Percentiles rank a stretch among this genome's conserved stretches.
phyloP scores from a whole-genome alignment of 1,140 invertebrate species.

The Cherax destructor region DNA sequence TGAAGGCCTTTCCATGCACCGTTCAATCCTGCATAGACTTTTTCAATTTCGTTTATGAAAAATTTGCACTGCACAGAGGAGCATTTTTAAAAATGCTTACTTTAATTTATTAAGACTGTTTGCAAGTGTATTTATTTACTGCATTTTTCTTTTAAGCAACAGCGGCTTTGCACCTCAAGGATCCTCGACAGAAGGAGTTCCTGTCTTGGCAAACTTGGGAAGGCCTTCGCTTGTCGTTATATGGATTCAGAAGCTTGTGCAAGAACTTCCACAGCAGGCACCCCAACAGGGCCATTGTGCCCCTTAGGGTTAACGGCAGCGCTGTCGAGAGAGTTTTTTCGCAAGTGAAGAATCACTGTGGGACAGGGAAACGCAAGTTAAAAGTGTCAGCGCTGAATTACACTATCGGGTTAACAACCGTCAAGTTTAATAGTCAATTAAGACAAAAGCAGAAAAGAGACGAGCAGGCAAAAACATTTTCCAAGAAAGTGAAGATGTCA shows the following conservation, averaged over 20 bases:
- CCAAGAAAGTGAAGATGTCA: neutral
- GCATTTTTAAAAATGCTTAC: no score
- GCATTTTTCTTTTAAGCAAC: neutral
- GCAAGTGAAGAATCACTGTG: neutral
- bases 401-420: neutral
- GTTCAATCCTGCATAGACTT: no score
- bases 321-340: neutral
- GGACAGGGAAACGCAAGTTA: neutral
- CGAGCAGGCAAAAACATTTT: neutral
- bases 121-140: no score
- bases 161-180: neutral
- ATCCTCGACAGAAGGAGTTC: neutral
- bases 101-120: no score
- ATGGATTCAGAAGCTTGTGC: slow-evolving; percentile 9
- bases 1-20: no score
- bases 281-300: neutral
- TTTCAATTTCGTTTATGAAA: no score
- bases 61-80: no score
- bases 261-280: neutral
- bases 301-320: neutral
- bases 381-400: neutral
- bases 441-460: neutral
- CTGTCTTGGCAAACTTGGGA: neutral
- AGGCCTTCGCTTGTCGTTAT: neutral
- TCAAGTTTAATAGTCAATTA: neutral